Base-by-base conservation (phyloP, 2,888 invertebrate genomes). In the Torymus texanus region DNA sequence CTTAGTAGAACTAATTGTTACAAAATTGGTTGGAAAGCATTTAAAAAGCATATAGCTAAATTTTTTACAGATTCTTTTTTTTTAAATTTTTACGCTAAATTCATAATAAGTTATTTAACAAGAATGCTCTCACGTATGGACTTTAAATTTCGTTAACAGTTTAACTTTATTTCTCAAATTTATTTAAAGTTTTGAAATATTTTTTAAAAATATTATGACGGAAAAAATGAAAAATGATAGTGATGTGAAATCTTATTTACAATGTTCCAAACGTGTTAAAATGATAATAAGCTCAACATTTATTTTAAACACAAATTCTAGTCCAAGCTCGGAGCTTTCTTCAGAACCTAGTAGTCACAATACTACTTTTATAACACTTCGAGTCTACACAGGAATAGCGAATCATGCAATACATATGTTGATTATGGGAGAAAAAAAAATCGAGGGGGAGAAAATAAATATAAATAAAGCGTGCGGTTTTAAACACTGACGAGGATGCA, bases 381-480 rank as follows among this genome's bases (percentile, higher is more conserved):
- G 56, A 8, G 41, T 41, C 1, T 67, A 61, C 53, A 61, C 80
- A 84, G 81, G 83, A 83, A 82, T 81, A 78, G 41, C 41, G 41
- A 82, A 84, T 78, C 81, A 83, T 73, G 83, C 82, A 84, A 83
- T 81, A 83, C 82, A 82, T 85, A 81, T 82, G 83, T 82, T 50
- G 61, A 80, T 78, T n/a, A 62, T 63, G 18, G 70, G 63, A 71
- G 65, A 79, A 75, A 58, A 68, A 14, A 58, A 71, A 62, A 41
- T 41, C 1, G 10, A 8, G 8, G 41, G 41, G 41, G 56, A 63
- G 58, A 73, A 18, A 50, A 59, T 41, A 13, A 68, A 70, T 70
- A 18, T 41, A 8, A 41, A 8, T 41, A 51, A 14, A 65, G 65
- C 21, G 55, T 55, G 51, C 24, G 72, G 50, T 75, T 75, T 62